Percentiles rank a stretch among this genome's conserved stretches.
These are phyloP conservation scores for Herpailurus yagouaroundi DNA, from an alignment of 2,113 vertebrate genomes.

Conservation along the genomic window DNA sequence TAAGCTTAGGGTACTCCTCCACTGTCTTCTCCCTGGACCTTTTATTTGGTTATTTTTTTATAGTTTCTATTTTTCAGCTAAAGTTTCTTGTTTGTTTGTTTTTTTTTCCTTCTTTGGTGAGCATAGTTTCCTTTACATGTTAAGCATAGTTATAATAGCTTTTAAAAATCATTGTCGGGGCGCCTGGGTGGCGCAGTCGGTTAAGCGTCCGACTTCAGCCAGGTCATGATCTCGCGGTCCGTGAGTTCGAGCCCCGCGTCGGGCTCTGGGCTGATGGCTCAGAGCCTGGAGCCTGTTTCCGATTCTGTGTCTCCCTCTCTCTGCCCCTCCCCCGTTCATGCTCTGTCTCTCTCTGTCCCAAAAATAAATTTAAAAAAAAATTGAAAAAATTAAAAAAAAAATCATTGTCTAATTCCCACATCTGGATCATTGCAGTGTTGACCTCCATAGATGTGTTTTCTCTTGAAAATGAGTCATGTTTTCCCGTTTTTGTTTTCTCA, in stretches of 20 bases:
- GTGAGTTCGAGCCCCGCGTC: no score
- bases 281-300: no score
- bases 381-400: background rate
- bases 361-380: no score
- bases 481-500: background rate
- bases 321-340: no score
- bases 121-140: background rate
- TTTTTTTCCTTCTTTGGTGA: background rate
- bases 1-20: background rate
- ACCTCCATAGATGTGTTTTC: background rate
- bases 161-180: background rate
- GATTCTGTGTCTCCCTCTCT: no score
- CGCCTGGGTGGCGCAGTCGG: no score
- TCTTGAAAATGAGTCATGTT: background rate
- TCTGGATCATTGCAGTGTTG: background rate
- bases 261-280: no score
- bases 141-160: background rate
- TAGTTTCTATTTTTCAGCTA: background rate
- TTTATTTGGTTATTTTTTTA: background rate
- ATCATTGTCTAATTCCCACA: background rate
- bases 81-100: background rate
- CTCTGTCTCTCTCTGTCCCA: no score
- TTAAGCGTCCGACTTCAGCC: no score
- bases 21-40: background rate
- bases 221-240: no score